Conservation (phyloP, 2,888 invertebrate genomes). For the Lithophane socia region DNA sequence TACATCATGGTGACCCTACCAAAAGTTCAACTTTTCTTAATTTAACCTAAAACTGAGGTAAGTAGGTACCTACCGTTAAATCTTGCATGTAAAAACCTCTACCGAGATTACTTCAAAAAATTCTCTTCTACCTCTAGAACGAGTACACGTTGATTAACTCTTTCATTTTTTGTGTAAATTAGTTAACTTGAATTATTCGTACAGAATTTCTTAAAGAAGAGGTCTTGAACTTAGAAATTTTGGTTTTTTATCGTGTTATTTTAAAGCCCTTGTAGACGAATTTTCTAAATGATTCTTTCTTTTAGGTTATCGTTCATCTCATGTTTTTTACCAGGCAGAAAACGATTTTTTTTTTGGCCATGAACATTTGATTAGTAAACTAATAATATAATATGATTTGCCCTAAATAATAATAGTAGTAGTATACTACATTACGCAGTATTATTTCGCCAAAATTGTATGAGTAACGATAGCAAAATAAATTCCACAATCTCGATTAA, state of each 20-base stretch:
- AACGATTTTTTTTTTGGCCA: background rate
- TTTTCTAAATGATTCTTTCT: background rate
- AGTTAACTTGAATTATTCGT: conserved; percentile 59
- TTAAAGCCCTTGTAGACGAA: background rate
- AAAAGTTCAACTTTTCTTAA: conserved; percentile 68
- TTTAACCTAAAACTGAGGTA: conserved; percentile 70
- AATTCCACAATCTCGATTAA: background rate
- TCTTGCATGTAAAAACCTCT: conserved; percentile 65
- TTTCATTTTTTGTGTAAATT: conserved; percentile 64
- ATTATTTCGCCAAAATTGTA: no score
- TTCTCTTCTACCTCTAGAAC: conserved; percentile 54
- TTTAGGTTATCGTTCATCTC: no score
- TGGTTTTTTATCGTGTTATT: conserved; percentile 1
- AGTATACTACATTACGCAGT: no score
- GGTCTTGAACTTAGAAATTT: conserved; percentile 4
- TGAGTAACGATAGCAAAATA: background rate
- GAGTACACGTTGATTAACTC: conserved; percentile 66
- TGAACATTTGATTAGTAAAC: no score
- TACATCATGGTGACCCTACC: conserved; percentile 53
- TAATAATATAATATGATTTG: no score
- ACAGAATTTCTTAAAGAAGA: conserved; percentile 15
- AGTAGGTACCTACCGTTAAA: conserved; percentile 68
- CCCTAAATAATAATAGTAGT: no score
- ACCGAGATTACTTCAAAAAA: conserved; percentile 53
- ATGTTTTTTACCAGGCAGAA: background rate